Evolutionary conservation across 1,140 invertebrate species (phyloP).

Genomic region (Leptinotarsa texana): DNA sequence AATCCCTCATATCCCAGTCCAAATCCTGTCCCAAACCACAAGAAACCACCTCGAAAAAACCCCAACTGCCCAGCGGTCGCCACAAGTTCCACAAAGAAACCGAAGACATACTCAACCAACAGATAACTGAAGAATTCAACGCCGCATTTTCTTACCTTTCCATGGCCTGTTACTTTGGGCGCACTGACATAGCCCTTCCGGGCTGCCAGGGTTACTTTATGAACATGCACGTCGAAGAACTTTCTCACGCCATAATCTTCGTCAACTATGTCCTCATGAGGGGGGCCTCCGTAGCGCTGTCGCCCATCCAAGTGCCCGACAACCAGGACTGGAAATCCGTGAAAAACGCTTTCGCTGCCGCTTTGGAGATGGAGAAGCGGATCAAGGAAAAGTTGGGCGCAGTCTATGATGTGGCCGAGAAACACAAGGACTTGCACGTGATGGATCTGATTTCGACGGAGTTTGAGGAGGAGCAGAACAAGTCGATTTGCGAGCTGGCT

Average conservation of each 20-base stretch:
- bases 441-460: constrained; percentile 72
- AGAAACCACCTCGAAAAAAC: background rate
- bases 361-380: constrained; percentile 74
- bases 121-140: constrained; percentile 86
- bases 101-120: constrained; percentile 77
- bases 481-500: constrained; percentile 43
- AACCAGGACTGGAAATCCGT: constrained; percentile 65
- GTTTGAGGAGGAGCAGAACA: constrained; percentile 67
- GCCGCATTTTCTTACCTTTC: constrained; percentile 82
- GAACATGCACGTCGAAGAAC: constrained; percentile 74
- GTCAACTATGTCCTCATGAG: constrained; percentile 81
- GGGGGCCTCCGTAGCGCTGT: constrained; percentile 69
- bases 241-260: constrained; percentile 73
- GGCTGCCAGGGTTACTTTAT: constrained; percentile 75
- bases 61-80: constrained; percentile 47
- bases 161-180: constrained; percentile 80
- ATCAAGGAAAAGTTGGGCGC: constrained; percentile 67
- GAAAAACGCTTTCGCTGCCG: constrained; percentile 68
- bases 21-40: background rate
- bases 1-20: background rate
- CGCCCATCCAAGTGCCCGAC: constrained; percentile 62
- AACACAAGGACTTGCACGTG: constrained; percentile 69
- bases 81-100: constrained; percentile 77
- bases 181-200: constrained; percentile 75
- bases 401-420: constrained; percentile 66